Percentiles rank a stretch among this genome's conserved stretches.
phyloP scores from a whole-genome alignment of 53 echinoderm and acorn worm species.

The Mesocentrotus franciscanus region DNA sequence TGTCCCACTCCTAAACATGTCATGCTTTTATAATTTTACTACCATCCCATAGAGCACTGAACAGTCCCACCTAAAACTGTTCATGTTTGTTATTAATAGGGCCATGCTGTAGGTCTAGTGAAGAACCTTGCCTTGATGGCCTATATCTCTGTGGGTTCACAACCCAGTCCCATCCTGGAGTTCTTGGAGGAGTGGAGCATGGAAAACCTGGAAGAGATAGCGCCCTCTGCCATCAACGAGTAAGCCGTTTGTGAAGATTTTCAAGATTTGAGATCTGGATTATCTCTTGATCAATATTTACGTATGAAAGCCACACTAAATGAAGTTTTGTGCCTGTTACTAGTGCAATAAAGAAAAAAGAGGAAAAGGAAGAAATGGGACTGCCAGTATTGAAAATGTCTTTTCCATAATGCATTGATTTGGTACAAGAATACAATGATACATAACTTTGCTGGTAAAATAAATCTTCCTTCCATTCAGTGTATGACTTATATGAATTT shows the following conservation, averaged over 20 bases:
- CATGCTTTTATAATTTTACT: neutral
- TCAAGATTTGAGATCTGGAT: neutral
- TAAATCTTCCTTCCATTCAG: too few species aligned
- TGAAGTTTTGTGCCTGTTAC: too few species aligned
- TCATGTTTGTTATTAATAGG: constrained; percentile 72
- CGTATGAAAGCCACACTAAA: too few species aligned
- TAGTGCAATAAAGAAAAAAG: too few species aligned
- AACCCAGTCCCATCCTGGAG: constrained; percentile 96
- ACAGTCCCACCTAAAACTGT: neutral
- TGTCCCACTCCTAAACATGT: neutral
- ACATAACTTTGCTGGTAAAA: too few species aligned
- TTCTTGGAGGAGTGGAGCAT: constrained; percentile 99
- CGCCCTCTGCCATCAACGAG: constrained; percentile 96
- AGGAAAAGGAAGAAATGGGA: too few species aligned
- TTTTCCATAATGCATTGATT: too few species aligned
- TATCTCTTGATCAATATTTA: too few species aligned
- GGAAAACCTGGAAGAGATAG: constrained; percentile 99
- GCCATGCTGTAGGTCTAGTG: constrained; percentile 99
- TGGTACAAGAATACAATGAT: too few species aligned
- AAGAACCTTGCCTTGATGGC: constrained; percentile 99
- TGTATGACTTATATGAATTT: too few species aligned
- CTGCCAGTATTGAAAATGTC: too few species aligned
- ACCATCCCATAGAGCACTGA: neutral
- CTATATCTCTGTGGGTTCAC: constrained; percentile 97
- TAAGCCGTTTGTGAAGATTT: constrained; percentile 32